A percentile compares a stretch with the other conserved stretches of the same genome.
These are phyloP conservation scores for Ardeotis arabs DNA, from an alignment of 2,113 vertebrate genomes.

Conservation along the genomic window DNA sequence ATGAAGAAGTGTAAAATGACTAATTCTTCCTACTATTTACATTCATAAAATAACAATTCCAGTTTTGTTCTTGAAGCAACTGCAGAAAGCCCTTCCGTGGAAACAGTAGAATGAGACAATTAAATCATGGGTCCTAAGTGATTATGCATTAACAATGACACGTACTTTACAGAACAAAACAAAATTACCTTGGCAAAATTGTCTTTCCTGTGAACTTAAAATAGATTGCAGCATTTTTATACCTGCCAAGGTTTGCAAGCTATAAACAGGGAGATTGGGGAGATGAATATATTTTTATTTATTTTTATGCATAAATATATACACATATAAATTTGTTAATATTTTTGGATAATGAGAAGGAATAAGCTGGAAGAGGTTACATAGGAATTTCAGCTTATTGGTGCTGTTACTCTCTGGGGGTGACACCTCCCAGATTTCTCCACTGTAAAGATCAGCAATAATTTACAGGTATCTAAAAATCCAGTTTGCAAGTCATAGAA, in stretches of 20 bases:
- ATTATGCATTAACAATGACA: neutral
- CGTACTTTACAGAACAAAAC: neutral
- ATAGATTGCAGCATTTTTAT: neutral
- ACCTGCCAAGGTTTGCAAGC: neutral
- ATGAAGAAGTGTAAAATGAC: slow-evolving; percentile 40
- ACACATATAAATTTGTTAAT: neutral
- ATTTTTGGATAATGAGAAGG: neutral
- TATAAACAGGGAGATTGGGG: neutral
- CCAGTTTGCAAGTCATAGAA: neutral
- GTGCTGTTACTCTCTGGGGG: neutral
- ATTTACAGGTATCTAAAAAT: neutral
- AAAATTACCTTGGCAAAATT: neutral
- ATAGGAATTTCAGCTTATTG: neutral
- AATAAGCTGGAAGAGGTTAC: neutral
- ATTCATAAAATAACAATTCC: slow-evolving; percentile 12
- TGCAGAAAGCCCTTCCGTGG: neutral
- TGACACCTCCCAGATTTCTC: neutral
- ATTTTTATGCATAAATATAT: neutral
- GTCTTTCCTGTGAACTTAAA: neutral
- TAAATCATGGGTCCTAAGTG: neutral
- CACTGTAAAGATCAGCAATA: neutral
- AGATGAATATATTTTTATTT: neutral
- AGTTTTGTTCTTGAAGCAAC: slow-evolving; percentile 18
- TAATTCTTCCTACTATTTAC: slow-evolving; percentile 39
- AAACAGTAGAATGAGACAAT: neutral